Evolutionary conservation across 2,888 invertebrate species (phyloP).

Genomic region (Ferrisia virgata): DNA sequence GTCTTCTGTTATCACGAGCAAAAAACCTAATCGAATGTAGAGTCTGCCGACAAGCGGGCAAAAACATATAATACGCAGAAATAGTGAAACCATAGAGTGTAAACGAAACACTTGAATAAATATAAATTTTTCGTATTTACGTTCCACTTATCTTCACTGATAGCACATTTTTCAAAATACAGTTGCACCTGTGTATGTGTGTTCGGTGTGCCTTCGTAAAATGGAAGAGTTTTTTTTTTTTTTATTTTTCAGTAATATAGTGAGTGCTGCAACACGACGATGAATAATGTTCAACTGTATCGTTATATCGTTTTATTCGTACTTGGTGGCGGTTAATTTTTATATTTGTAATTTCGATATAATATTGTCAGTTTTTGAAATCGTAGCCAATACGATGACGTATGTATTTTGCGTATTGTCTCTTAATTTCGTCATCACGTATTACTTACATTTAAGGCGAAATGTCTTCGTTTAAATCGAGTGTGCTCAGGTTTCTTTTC

Average conservation of each 20-base stretch:
- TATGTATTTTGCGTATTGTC: neutral
- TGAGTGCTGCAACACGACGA: neutral
- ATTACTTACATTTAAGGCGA: conserved; percentile 2
- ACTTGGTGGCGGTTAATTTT: conserved; percentile 12
- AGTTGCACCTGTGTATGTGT: neutral
- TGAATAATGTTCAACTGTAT: conserved; percentile 18
- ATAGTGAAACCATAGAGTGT: neutral
- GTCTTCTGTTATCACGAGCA: neutral
- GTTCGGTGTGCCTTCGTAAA: too few relatives aligned
- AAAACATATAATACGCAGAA: neutral
- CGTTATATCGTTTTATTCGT: neutral
- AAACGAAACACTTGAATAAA: neutral
- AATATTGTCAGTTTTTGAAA: neutral
- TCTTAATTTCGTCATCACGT: neutral
- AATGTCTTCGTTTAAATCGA: neutral
- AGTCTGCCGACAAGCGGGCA: neutral
- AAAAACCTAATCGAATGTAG: neutral
- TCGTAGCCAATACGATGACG: neutral
- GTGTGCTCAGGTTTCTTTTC: neutral
- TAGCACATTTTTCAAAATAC: neutral
- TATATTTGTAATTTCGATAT: neutral
- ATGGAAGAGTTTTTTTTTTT: neutral
- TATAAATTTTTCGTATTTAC: neutral
- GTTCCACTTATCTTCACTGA: neutral
- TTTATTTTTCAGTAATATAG: neutral